Evolutionary conservation across 2,113 vertebrate species (phyloP).

Genomic region (Pterophyllum scalare): DNA sequence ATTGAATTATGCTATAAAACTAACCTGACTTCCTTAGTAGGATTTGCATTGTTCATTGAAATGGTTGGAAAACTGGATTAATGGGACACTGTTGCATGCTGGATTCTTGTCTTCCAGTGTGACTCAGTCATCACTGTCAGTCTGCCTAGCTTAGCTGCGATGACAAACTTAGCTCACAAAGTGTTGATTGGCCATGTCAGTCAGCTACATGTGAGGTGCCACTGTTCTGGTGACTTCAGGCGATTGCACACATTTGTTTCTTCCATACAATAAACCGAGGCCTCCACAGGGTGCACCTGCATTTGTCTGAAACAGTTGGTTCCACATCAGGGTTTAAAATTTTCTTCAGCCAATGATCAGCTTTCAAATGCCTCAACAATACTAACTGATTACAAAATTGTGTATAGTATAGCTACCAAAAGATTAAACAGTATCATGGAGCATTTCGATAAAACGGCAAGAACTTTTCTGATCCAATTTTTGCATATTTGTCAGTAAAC

Average conservation of each 20-base stretch:
- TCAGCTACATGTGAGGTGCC: background rate
- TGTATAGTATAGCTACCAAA: background rate
- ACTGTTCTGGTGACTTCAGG: background rate
- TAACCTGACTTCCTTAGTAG: background rate
- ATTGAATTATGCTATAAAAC: background rate
- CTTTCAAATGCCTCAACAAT: background rate
- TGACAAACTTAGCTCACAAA: conserved; percentile 14
- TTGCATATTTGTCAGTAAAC: background rate
- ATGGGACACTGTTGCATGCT: background rate
- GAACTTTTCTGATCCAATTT: background rate
- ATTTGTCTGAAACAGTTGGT: background rate
- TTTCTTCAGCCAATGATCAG: background rate
- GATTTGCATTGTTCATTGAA: background rate
- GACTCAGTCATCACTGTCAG: conserved; percentile 40
- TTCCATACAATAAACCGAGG: background rate
- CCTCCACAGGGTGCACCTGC: background rate
- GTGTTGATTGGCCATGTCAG: conserved; percentile 7
- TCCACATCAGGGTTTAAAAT: background rate
- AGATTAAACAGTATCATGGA: background rate
- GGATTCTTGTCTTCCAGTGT: background rate
- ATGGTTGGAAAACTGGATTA: background rate
- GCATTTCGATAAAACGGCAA: fast-evolving
- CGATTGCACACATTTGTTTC: background rate
- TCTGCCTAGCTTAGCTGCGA: background rate
- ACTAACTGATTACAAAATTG: background rate